Evolutionary conservation across 2,797 vertebrate species (phyloP).

Genomic region (Numenius phaeopus): DNA sequence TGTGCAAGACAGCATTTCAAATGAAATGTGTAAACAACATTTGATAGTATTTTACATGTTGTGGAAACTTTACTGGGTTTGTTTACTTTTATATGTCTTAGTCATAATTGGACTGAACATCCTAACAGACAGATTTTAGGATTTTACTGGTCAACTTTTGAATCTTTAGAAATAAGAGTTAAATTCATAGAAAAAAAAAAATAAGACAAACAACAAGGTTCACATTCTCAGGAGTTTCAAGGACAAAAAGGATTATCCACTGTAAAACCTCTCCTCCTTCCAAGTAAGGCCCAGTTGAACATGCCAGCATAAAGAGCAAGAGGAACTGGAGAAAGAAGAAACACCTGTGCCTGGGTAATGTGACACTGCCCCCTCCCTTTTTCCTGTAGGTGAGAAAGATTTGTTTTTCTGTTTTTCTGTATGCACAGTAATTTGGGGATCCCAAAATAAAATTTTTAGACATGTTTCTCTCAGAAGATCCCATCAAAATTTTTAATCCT

Average conservation of each 20-base stretch:
- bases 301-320: background rate
- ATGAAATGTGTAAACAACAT: background rate
- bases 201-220: background rate
- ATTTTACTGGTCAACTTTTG: background rate
- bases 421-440: background rate
- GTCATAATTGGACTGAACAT: background rate
- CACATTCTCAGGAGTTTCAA: background rate
- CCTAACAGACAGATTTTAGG: background rate
- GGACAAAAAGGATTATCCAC: slow-evolving; percentile 1
- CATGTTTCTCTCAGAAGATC: background rate
- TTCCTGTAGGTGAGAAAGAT: background rate
- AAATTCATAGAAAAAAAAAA: background rate
- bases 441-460: background rate
- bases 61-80: background rate
- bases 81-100: background rate
- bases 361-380: background rate
- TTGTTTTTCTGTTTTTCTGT: background rate
- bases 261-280: background rate
- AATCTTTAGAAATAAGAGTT: background rate
- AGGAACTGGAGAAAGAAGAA: background rate
- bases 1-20: background rate
- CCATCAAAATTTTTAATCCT: background rate
- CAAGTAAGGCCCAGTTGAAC: background rate
- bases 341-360: background rate
- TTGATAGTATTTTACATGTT: background rate